Conservation (phyloP, 2,113 vertebrate species). For the Suricata suricatta region DNA sequence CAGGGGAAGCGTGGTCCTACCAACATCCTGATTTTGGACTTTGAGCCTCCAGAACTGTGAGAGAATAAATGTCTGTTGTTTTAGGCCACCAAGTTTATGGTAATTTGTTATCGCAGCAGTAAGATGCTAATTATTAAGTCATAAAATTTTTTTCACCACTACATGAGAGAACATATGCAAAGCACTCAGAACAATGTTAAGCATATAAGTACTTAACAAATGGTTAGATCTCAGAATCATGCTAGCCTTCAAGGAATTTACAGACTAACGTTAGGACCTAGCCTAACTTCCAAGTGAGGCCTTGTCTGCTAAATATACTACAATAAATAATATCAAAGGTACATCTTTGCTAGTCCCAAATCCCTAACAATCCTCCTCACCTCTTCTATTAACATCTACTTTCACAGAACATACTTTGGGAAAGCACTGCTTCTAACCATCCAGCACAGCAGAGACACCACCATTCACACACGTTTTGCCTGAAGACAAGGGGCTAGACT, state of each 20-base stretch:
- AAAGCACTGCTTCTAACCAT: not conserved
- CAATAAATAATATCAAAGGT: not conserved
- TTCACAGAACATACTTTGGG: not conserved
- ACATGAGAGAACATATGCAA: not conserved
- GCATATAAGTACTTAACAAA: not conserved
- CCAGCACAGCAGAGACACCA: not conserved
- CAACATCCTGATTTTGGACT: not conserved
- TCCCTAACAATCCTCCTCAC: not conserved
- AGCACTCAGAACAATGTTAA: not conserved
- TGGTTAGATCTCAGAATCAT: not conserved
- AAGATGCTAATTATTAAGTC: not conserved
- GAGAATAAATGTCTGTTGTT: not conserved
- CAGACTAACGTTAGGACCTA: not conserved
- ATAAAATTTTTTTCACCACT: not conserved
- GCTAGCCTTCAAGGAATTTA: not conserved
- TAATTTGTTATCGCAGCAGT: not conserved
- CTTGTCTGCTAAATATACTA: not conserved
- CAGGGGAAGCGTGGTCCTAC: not conserved
- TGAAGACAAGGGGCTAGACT: not conserved
- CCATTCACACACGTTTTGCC: not conserved
- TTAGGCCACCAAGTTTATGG: not conserved
- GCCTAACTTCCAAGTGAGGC: not conserved
- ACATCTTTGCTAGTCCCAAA: not conserved
- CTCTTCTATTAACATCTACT: not conserved
- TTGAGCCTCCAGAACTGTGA: not conserved